Evolutionary conservation across 2,797 vertebrate species (phyloP), one percentile per base, ranked within the genome.

Genomic region (Gambelia wislizenii): DNA sequence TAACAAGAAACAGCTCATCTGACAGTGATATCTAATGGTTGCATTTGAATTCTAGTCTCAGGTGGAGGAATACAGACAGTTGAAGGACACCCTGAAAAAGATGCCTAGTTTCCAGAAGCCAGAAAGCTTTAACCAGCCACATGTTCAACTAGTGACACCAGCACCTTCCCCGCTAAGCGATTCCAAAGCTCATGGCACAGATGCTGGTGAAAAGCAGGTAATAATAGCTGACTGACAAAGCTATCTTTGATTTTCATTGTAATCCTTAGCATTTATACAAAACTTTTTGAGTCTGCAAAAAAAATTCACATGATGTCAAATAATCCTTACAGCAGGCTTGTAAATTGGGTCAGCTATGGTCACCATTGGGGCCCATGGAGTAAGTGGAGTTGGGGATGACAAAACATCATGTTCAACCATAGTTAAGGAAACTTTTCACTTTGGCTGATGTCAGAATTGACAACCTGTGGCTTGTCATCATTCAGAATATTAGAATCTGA

Each of bases 11-110:
- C 59, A 86, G 83, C 86, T 47, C 82, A 67, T 86, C 84, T 74
- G 86, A 85, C 59, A 59, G 22, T 22, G 0, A 2, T 83, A 0
- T 92, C 84, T 86, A 93, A 95, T 94, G 91, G 83, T 92, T n/a
- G 76, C 16, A 1, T 95, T 89, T 94, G 86, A 93, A 91, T 94
- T 96, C 93, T 90, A 99, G 99, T 97, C 97, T 89, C 99, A 99
- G 96, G 98, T 99, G 90, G 97, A 98, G 89, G 98, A 99, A 93
- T 99, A 98, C 95, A 98, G 98, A 91, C 98, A 98, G 89, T 91
- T 99, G 92, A 99, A 98, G 95, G 98, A 99, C 3, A 97, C 98
- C 0, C 96, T 98, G 61, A 97, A 98, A 91, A 97, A 94, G 94
- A 97, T 96, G 85, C 96, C 97, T 25, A 97, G 95, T 94, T 91